Conservation (phyloP, 2,113 vertebrate genomes). For the Gymnarchus niloticus region DNA sequence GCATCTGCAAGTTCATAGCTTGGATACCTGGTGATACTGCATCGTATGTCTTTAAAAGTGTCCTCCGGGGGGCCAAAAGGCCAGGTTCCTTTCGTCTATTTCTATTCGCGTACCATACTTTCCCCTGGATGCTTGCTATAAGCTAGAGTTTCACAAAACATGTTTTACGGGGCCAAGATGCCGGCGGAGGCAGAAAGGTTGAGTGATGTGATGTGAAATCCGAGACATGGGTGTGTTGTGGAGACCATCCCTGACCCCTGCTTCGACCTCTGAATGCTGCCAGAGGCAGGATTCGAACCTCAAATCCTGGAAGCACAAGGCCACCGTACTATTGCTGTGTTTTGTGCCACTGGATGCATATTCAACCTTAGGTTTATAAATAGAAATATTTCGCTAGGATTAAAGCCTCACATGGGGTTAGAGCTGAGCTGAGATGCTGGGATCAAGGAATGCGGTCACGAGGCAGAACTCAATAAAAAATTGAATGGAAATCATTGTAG, state of each 20-base stretch:
- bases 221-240: not conserved
- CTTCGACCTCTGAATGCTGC: not conserved
- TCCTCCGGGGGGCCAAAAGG: not conserved
- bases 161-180: not conserved
- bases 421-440: not conserved
- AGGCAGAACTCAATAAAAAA: not conserved
- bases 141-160: not conserved
- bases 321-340: not conserved
- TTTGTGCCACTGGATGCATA: not conserved
- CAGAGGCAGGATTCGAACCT: not conserved
- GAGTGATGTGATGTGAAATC: not conserved
- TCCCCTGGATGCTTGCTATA: not conserved
- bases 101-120: not conserved
- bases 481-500: not conserved
- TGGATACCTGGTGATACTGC: not conserved
- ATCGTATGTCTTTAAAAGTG: not conserved
- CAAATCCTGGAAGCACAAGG: not conserved
- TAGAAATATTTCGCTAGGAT: not conserved
- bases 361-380: not conserved
- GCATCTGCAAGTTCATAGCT: not conserved
- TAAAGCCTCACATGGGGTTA: not conserved
- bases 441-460: not conserved
- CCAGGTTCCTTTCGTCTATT: not conserved
- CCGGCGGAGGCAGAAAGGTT: not conserved
- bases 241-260: not conserved